Percentiles rank a stretch among this genome's conserved stretches.
phyloP scores from a whole-genome alignment of 2,888 invertebrate genomes.

The Nephrotoma appendiculata region DNA sequence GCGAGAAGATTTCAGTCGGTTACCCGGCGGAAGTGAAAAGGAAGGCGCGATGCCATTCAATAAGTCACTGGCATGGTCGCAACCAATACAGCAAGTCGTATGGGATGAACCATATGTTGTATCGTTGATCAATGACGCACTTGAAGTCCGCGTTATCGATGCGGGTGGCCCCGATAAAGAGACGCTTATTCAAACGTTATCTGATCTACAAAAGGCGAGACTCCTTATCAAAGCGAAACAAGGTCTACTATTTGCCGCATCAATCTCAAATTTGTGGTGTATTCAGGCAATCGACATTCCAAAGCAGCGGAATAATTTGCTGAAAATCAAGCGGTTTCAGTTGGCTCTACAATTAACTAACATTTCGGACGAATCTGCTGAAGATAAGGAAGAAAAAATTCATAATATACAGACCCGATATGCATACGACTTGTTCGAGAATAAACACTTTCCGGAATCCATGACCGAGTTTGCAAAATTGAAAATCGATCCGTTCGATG shows the following conservation, averaged over 20 bases:
- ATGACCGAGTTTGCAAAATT: constrained; percentile 84
- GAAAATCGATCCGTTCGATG: constrained; percentile 87
- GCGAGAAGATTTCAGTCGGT: constrained; percentile 28
- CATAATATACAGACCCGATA: constrained; percentile 80
- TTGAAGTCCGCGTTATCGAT: constrained; percentile 78
- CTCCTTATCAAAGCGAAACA: constrained; percentile 58
- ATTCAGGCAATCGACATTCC: constrained; percentile 66
- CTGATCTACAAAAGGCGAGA: constrained; percentile 58
- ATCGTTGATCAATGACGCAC: constrained; percentile 64
- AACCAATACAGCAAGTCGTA: constrained; percentile 34
- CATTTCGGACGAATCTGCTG: constrained; percentile 64
- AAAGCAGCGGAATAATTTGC: constrained; percentile 67
- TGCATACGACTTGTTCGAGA: constrained; percentile 83
- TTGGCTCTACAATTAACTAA: constrained; percentile 79
- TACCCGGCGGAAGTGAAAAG: constrained; percentile 15
- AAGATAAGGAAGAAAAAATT: constrained; percentile 65
- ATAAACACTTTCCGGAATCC: constrained; percentile 75
- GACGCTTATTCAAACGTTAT: constrained; percentile 57
- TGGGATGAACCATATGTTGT: constrained; percentile 91
- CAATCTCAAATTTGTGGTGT: constrained; percentile 79
- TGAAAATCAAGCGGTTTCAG: constrained; percentile 86
- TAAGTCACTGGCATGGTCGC: constrained; percentile 22
- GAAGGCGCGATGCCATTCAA: constrained; percentile 1
- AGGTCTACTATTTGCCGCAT: constrained; percentile 75
- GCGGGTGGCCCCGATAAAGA: constrained; percentile 46